Percentiles rank a stretch among this genome's conserved stretches.
Evolutionary conservation across 2,797 vertebrate species (phyloP).

Genomic region (Phoeniculus purpureus): DNA sequence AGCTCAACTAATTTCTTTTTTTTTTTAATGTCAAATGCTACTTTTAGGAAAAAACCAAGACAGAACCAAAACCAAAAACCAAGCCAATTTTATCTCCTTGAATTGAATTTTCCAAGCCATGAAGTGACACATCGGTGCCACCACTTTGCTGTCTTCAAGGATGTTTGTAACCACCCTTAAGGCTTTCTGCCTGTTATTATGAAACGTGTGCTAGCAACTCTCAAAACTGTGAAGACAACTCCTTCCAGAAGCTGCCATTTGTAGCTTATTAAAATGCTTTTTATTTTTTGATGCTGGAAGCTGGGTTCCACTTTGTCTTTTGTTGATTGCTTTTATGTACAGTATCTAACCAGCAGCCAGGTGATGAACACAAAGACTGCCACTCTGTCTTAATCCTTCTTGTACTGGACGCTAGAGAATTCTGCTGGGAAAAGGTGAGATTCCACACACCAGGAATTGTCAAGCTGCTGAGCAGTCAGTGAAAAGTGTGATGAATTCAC

Average conservation of each 20-base stretch:
- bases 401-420: background rate
- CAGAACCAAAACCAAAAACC: background rate
- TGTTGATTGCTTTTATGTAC: background rate
- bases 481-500: background rate
- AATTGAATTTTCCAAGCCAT: conserved; percentile 67
- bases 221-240: conserved; percentile 65
- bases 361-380: background rate
- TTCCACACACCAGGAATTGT: background rate
- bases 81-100: conserved; percentile 47
- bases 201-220: conserved; percentile 40
- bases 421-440: background rate
- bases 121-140: background rate
- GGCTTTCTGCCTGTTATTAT: conserved; percentile 19
- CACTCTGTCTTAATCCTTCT: conserved; percentile 17
- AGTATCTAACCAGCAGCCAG: background rate
- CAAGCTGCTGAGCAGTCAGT: background rate
- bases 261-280: conserved; percentile 10
- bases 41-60: conserved; percentile 23
- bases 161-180: conserved; percentile 40
- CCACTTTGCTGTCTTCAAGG: conserved; percentile 35
- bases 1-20: background rate
- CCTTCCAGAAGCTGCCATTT: conserved; percentile 37
- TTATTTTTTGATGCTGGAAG: background rate
- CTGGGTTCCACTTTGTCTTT: background rate
- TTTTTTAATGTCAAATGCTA: conserved; percentile 50